These are phyloP conservation scores for Trematomus bernacchii DNA, from an alignment of 2,797 vertebrate genomes.

Conservation along the genomic window DNA sequence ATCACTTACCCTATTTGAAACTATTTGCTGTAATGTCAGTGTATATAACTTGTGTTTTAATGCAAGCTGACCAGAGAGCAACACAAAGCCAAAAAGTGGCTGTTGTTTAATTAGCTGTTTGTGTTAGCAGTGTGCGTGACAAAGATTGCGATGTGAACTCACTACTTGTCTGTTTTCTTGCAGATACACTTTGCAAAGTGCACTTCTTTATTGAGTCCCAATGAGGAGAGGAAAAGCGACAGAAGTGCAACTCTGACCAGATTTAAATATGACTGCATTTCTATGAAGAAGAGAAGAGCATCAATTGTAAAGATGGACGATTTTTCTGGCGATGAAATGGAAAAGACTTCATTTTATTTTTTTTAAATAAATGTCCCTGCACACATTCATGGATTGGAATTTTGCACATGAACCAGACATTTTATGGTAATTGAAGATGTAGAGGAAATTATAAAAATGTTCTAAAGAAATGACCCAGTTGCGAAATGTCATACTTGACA, in stretches of 20 bases:
- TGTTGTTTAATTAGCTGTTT: not conserved
- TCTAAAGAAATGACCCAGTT: too few relatives aligned
- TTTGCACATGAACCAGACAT: not conserved
- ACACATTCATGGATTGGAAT: not conserved
- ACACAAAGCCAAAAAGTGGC: not conserved
- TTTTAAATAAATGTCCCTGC: accelerated
- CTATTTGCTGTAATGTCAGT: too few relatives aligned
- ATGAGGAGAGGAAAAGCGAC: slow-evolving; percentile 44
- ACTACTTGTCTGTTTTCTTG: slow-evolving; percentile 47
- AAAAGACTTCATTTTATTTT: slow-evolving; percentile 1
- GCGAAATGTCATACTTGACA: too few relatives aligned
- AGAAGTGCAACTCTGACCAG: not conserved
- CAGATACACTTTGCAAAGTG: slow-evolving; percentile 82
- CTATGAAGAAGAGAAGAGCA: not conserved
- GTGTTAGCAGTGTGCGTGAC: not conserved
- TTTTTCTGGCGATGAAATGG: not conserved
- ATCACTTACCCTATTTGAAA: too few relatives aligned
- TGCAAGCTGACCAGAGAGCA: not conserved
- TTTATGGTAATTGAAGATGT: not conserved
- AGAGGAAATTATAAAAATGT: not conserved
- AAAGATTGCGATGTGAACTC: not conserved
- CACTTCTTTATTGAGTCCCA: slow-evolving; percentile 79
- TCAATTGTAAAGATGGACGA: not conserved
- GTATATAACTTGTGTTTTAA: too few relatives aligned
- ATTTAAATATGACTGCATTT: not conserved